phyloP scores from a whole-genome alignment of 2,797 vertebrate species.

The Necrosyrtes monachus region DNA sequence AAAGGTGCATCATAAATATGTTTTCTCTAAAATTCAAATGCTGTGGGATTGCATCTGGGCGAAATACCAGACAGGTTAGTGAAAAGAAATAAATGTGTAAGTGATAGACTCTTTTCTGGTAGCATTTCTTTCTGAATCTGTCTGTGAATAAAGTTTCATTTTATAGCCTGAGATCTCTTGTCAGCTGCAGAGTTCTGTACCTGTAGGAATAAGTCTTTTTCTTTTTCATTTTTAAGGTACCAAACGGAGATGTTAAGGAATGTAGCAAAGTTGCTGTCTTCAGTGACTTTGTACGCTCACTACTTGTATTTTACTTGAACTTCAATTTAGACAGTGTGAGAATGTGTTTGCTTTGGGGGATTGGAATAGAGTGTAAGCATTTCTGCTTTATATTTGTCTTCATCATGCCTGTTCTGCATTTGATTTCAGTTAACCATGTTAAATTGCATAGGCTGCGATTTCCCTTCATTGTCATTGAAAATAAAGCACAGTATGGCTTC shows the following conservation, averaged over 20 bases:
- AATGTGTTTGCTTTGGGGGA: background rate
- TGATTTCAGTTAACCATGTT: background rate
- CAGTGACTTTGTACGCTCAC: background rate
- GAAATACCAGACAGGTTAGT: background rate
- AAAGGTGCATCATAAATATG: background rate
- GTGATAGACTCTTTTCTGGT: background rate
- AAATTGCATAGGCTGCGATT: background rate
- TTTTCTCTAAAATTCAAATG: background rate
- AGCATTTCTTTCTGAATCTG: background rate
- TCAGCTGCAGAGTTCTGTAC: background rate
- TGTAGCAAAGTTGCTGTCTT: fast-evolving
- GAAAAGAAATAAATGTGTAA: background rate
- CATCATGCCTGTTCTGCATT: background rate
- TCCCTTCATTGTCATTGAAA: background rate
- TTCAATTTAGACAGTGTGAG: background rate
- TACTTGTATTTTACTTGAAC: background rate
- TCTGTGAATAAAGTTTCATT: background rate
- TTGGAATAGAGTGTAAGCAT: background rate
- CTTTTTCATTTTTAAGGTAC: background rate
- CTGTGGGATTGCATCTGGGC: background rate
- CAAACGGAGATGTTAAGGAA: background rate
- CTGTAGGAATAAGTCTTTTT: background rate
- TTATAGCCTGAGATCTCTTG: background rate
- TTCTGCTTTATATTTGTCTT: background rate
- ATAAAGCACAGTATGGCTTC: background rate